These are phyloP conservation scores for Steromphala cineraria DNA, from an alignment of 2,888 invertebrate genomes.

Conservation along the genomic window DNA sequence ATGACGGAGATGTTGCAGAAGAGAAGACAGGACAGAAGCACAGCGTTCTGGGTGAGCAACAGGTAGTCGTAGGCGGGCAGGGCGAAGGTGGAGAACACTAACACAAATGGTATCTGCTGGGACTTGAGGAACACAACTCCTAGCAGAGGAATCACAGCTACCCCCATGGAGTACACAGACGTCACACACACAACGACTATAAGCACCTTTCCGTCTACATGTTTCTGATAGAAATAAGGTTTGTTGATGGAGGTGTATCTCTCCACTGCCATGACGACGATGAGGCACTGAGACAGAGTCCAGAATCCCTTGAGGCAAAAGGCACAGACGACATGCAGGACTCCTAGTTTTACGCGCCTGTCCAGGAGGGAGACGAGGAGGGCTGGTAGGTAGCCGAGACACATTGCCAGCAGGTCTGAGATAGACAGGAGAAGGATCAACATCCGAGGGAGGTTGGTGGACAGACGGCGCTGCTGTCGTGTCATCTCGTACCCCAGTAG, in stretches of 20 bases:
- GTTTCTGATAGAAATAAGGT: not conserved
- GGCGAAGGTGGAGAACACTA: not conserved
- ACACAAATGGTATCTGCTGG: not conserved
- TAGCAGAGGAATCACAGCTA: not conserved
- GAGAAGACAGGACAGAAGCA: not conserved
- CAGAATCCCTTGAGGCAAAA: not conserved
- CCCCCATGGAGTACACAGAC: not conserved
- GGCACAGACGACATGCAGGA: not conserved
- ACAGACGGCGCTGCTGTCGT: not conserved
- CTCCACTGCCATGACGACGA: not conserved
- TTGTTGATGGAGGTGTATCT: not conserved
- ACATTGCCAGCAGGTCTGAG: not conserved
- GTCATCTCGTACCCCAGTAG: not conserved
- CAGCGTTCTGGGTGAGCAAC: not conserved
- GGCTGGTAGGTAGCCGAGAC: not conserved
- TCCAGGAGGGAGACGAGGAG: not conserved
- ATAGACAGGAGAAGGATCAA: not conserved
- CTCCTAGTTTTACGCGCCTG: not conserved
- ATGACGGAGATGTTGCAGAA: not conserved
- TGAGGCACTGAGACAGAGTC: not conserved
- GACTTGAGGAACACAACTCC: not conserved
- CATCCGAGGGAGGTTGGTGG: not conserved
- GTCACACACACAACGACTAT: not conserved
- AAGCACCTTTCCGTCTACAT: not conserved
- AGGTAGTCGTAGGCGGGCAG: not conserved